phyloP scores from a whole-genome alignment of 2,888 invertebrate species.

The Asteroscopus sphinx region DNA sequence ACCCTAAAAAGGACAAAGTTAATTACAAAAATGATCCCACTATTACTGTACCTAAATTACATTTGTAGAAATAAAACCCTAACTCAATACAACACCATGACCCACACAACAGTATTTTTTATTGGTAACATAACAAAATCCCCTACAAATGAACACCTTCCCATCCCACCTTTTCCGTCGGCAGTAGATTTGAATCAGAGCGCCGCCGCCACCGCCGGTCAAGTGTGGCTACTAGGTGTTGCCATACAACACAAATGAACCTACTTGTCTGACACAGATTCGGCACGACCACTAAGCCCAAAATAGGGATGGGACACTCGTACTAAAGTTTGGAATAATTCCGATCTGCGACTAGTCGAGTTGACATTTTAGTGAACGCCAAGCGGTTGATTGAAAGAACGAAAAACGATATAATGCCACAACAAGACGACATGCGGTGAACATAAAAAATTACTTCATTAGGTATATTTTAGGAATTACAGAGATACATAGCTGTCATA shows the following conservation, averaged over 20 bases:
- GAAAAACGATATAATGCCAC: too few species aligned
- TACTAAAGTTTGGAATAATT: constrained; percentile 29
- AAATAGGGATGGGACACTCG: constrained; percentile 3
- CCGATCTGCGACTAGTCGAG: constrained; percentile 4
- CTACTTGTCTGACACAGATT: constrained; percentile 15
- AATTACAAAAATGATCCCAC: too few species aligned
- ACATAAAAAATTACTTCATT: too few species aligned
- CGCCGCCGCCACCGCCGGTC: constrained; percentile 5
- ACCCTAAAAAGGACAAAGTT: too few species aligned
- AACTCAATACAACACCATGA: too few species aligned
- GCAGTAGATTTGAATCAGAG: constrained; percentile 31
- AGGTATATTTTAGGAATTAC: too few species aligned
- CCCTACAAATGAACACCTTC: constrained; percentile 7
- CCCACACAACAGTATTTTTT: not conserved
- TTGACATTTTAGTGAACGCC: not conserved
- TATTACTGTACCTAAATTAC: too few species aligned
- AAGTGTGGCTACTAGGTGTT: constrained; percentile 10
- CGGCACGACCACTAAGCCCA: constrained; percentile 1
- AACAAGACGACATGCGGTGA: too few species aligned
- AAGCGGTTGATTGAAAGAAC: too few species aligned
- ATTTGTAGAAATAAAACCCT: not conserved
- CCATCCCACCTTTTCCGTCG: not conserved
- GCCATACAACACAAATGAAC: constrained; percentile 14
- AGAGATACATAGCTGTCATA: too few species aligned
- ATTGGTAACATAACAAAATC: not conserved